Evolutionary conservation across 2,797 vertebrate species (phyloP), one percentile per base, ranked within the genome.

Genomic region (Merluccius polli): DNA sequence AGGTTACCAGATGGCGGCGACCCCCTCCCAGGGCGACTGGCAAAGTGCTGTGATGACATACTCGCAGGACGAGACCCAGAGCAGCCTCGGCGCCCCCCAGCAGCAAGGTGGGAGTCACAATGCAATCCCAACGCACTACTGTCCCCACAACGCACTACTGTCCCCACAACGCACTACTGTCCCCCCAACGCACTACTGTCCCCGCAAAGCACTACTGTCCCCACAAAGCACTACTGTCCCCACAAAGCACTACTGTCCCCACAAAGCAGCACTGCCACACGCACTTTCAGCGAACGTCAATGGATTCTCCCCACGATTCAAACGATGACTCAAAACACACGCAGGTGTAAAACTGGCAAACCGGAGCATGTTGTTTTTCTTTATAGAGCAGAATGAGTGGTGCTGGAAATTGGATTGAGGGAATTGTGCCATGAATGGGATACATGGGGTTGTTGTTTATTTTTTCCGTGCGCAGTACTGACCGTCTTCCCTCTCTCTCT

Each of bases 41-140:
- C 88, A 89, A n/a, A 90, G 87, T 15, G 87, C 91, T 0, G 86
- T 84, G 69, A 88, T 90, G 91, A 87, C 89, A 81, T 94, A 93
- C 85, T 72, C 86, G 78, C 91, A 90, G 79, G 82, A 76, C 0
- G 91, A 92, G 4, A 71, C 78, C 2, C 92, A 93, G 70, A 78
- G 33, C 73, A 75, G 82, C 79, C 12, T 78, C 1, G 48, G 65
- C 78, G 38, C 59, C 78, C 63, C 89, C 35, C 84, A 87, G 21
- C 89, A 90, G 77, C 91, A 93, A 33, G 90, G 94, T 94, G 72
- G 0, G 5, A 67, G 18, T 24, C 16, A 32, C 32, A 21, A 1
- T n/a, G 69, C 68, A 16, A 4, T 16, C 24, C 65, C 13, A 15
- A 35, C 11, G 9, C 18, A 15, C 5, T 11, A 15, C 69, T 24